A percentile compares a stretch with the other conserved stretches of the same genome.
These are phyloP conservation scores for Mythimna loreyi DNA, from an alignment of 2,888 invertebrate species.

Conservation along the genomic window DNA sequence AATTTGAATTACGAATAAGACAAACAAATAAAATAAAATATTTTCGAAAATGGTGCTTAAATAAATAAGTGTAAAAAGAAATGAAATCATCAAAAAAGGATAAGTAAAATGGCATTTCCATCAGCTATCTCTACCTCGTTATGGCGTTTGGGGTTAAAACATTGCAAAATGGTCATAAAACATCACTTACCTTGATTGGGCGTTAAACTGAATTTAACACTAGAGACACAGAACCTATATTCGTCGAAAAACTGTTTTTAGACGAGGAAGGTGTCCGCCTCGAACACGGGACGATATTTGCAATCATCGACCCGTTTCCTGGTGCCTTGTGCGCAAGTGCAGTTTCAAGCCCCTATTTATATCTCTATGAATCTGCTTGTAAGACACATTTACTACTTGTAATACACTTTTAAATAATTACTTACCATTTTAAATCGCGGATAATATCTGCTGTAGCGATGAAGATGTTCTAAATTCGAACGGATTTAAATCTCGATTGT, in stretches of 20 bases:
- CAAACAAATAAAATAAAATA: neutral
- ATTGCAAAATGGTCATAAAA: neutral
- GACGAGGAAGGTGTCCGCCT: slow-evolving; percentile 17
- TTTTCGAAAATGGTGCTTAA: neutral
- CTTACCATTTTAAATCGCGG: neutral
- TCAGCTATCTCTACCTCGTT: no score
- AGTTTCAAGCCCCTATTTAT: neutral
- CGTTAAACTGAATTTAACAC: slow-evolving; percentile 4
- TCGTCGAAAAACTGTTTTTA: neutral
- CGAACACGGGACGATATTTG: slow-evolving; percentile 17
- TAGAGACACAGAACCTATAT: neutral
- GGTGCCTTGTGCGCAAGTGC: slow-evolving; percentile 42
- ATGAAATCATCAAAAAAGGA: neutral
- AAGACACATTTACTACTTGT: neutral
- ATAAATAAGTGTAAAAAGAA: neutral
- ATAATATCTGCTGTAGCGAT: neutral
- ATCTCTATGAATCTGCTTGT: neutral
- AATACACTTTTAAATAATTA: neutral
- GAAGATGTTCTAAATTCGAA: neutral
- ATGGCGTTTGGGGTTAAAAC: neutral
- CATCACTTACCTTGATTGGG: slow-evolving; percentile 8
- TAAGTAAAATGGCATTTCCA: neutral
- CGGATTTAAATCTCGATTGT: neutral
- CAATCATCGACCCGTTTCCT: slow-evolving; percentile 27
- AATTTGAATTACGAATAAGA: neutral